Conservation (phyloP, 2,888 invertebrate species). For the Dasypolia templi region DNA sequence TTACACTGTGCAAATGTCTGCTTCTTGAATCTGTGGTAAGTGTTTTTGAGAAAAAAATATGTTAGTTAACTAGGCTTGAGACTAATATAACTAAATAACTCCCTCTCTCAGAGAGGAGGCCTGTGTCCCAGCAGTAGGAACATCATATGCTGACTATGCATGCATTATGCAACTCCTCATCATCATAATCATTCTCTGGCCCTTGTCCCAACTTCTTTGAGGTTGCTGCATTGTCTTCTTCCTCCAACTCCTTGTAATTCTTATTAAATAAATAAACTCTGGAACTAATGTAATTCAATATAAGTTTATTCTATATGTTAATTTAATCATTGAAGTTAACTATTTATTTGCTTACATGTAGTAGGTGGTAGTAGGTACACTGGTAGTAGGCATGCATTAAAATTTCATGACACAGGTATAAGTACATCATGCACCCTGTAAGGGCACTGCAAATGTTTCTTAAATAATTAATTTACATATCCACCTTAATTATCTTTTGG, state of each 20-base stretch:
- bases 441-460: no score
- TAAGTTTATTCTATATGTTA: not conserved
- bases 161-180: no score
- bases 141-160: no score
- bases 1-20: constrained; percentile 99
- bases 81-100: not conserved
- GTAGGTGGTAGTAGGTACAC: no score
- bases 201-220: not conserved
- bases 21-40: constrained; percentile 93
- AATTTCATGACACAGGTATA: no score
- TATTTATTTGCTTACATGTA: no score
- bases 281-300: not conserved
- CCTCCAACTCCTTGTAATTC: not conserved
- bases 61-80: not conserved
- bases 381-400: no score
- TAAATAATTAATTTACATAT: no score
- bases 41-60: constrained; percentile 25
- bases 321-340: not conserved
- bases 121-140: no score
- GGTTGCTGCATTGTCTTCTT: not conserved
- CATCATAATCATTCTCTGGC: not conserved
- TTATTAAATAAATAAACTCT: not conserved
- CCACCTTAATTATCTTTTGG: no score
- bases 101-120: no score
- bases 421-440: no score